Conservation (phyloP, 2,113 vertebrate genomes). For the Patagioenas fasciata region DNA sequence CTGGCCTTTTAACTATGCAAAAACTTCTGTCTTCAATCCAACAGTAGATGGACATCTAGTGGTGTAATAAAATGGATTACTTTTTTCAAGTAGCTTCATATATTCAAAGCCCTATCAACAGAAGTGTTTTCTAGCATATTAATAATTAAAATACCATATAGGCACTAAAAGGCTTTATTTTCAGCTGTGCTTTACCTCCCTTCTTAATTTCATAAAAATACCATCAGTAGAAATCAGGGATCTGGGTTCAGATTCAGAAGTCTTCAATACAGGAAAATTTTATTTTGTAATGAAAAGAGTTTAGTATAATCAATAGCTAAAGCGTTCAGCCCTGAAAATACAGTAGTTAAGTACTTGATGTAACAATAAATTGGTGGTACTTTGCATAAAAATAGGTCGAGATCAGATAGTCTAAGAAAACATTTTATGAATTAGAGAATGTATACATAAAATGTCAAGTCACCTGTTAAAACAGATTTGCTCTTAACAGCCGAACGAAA, state of each 20-base stretch:
- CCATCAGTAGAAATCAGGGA: background rate
- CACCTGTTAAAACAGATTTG: background rate
- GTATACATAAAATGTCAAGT: background rate
- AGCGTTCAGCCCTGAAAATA: background rate
- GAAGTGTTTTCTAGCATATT: background rate
- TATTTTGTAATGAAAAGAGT: background rate
- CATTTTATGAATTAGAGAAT: background rate
- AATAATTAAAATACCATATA: background rate
- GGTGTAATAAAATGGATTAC: background rate
- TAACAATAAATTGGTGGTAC: background rate
- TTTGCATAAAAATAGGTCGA: background rate
- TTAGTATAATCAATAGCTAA: background rate
- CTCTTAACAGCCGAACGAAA: background rate
- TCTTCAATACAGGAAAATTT: background rate
- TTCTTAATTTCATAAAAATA: background rate
- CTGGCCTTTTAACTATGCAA: background rate
- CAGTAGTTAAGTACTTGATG: background rate
- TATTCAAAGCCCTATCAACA: background rate
- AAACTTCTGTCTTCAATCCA: background rate
- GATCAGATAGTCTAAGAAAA: background rate
- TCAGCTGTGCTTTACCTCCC: background rate
- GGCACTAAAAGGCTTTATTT: background rate
- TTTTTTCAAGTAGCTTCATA: background rate
- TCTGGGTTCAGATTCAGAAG: background rate
- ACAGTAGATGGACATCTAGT: conserved; percentile 22